phyloP scores from a whole-genome alignment of 2,113 vertebrate genomes.

The Cromileptes altivelis region DNA sequence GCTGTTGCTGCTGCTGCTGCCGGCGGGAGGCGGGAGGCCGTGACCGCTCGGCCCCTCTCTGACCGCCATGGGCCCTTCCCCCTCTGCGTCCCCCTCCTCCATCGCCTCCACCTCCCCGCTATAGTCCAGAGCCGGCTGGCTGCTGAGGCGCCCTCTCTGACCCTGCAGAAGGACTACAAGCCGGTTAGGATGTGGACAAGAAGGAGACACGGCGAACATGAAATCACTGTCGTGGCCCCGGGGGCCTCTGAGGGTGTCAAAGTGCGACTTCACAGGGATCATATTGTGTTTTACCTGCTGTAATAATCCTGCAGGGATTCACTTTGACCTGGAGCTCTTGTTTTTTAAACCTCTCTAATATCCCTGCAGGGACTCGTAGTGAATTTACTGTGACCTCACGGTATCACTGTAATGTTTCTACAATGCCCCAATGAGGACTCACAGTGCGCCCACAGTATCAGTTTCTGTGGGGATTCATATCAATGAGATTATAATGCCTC shows the following conservation, averaged over 20 bases:
- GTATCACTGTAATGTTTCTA: not conserved
- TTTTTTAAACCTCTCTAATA: constrained; percentile 8
- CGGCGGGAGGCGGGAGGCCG: constrained; percentile 17
- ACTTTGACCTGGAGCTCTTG: constrained; percentile 25
- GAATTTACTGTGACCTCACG: not conserved
- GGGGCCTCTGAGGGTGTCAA: not conserved
- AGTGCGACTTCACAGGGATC: constrained; percentile 8
- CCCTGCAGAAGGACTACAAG: constrained; percentile 63
- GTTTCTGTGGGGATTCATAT: not conserved
- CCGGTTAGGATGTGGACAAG: constrained; percentile 52
- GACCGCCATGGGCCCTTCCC: constrained; percentile 64
- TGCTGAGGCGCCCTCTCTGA: constrained; percentile 65
- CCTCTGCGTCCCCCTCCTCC: constrained; percentile 74
- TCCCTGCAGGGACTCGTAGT: not conserved
- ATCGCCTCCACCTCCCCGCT: constrained; percentile 51
- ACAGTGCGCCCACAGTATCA: not conserved
- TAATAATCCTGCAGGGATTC: constrained; percentile 31
- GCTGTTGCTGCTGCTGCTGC: not conserved
- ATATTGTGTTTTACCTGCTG: constrained; percentile 3
- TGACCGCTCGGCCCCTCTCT: constrained; percentile 63
- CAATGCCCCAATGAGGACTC: not conserved
- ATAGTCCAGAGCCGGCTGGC: constrained; percentile 49
- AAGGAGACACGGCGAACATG: not conserved
- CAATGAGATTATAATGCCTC: constrained; percentile 4
- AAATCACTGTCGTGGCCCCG: not conserved